Evolutionary conservation across 2,888 invertebrate species (phyloP).

Genomic region (Euzophera pinguis): DNA sequence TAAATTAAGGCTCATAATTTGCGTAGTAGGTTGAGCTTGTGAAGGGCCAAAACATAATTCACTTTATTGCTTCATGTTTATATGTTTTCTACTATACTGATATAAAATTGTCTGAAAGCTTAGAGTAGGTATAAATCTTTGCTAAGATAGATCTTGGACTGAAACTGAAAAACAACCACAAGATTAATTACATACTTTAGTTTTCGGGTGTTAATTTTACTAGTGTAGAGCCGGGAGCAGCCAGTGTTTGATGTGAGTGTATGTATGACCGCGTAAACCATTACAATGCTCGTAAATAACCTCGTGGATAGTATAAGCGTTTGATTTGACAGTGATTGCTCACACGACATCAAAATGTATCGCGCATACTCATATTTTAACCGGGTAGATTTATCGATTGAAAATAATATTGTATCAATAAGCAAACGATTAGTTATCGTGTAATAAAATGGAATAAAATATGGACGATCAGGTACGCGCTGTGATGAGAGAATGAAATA

Average conservation of each 20-base stretch:
- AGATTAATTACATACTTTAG: neutral
- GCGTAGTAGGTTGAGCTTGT: constrained; percentile 33
- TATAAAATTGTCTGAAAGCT: neutral
- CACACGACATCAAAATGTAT: neutral
- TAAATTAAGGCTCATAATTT: constrained; percentile 40
- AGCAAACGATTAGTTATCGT: too few species aligned
- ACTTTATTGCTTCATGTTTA: constrained; percentile 14
- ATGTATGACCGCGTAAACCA: neutral
- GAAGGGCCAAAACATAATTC: constrained; percentile 27
- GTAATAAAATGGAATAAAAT: too few species aligned
- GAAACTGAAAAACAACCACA: neutral
- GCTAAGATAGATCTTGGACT: neutral
- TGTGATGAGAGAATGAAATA: too few species aligned
- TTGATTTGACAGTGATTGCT: constrained; percentile 12
- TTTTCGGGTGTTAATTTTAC: neutral
- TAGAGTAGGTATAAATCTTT: too few species aligned
- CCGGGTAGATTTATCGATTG: too few species aligned
- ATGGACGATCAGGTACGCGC: too few species aligned
- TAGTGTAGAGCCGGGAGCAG: neutral
- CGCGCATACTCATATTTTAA: too few species aligned
- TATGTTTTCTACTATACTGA: constrained; percentile 1
- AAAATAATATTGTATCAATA: too few species aligned
- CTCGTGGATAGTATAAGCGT: constrained; percentile 9
- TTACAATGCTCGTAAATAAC: constrained; percentile 1
- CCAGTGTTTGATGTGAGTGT: neutral